Evolutionary conservation across 2,113 vertebrate genomes (phyloP).

Genomic region (Tychaedon coryphoeus): DNA sequence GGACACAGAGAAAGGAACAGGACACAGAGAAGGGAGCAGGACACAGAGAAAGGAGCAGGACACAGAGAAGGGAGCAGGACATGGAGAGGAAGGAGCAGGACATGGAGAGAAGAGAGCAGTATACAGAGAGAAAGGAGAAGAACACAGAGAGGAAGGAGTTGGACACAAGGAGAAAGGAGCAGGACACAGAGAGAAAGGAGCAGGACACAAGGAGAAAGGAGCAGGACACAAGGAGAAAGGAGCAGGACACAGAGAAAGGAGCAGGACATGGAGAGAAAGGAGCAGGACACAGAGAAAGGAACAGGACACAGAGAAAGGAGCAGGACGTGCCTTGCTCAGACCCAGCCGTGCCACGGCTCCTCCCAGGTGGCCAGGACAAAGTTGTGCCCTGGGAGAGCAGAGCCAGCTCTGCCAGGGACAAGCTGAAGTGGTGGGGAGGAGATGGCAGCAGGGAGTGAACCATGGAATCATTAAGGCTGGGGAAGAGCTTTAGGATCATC

Average conservation of each 20-base stretch:
- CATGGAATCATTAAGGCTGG: no score
- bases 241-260: no score
- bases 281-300: fast-evolving
- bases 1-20: neutral
- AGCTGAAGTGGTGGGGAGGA: fast-evolving
- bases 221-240: fast-evolving
- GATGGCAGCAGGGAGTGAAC: neutral
- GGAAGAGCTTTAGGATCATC: neutral
- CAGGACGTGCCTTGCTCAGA: fast-evolving
- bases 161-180: neutral
- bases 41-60: no score
- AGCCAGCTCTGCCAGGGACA: neutral
- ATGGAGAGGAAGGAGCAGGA: neutral
- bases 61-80: fast-evolving
- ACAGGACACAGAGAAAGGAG: fast-evolving
- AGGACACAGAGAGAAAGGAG: neutral
- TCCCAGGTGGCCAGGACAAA: neutral
- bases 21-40: fast-evolving
- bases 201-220: no score
- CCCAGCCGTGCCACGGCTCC: neutral
- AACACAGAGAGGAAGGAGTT: no score
- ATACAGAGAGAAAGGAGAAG: no score
- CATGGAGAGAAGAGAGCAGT: fast-evolving
- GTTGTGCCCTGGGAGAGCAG: neutral
- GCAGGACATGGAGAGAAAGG: no score